phyloP scores from a whole-genome alignment of 1,140 invertebrate genomes.

The Drosophila grimshawi region DNA sequence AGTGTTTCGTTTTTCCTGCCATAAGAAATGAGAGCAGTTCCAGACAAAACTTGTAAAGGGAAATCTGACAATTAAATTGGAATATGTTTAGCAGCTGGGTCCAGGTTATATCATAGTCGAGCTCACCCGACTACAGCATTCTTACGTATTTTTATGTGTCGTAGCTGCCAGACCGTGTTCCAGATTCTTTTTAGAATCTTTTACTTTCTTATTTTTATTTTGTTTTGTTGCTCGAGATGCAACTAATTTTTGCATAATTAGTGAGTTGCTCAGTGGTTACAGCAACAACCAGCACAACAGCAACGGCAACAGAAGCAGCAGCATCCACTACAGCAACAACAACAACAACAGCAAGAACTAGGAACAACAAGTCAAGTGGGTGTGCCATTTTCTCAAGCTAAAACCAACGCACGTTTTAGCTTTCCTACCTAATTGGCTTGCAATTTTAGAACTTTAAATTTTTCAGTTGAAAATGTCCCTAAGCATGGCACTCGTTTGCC shows the following conservation, averaged over 20 bases:
- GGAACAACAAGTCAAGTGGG: slow-evolving; percentile 71
- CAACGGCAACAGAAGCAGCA: slow-evolving; percentile 23
- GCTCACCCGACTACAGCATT: background rate
- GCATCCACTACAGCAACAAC: slow-evolving; percentile 15
- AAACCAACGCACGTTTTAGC: slow-evolving; percentile 52
- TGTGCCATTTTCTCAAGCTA: slow-evolving; percentile 76
- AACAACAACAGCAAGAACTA: slow-evolving; percentile 33
- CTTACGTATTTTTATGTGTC: slow-evolving; percentile 25
- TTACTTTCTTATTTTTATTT: slow-evolving; percentile 17
- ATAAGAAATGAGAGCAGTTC: too few relatives aligned
- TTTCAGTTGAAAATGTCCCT: slow-evolving; percentile 9
- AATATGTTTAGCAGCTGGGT: too few relatives aligned
- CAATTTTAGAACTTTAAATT: slow-evolving; percentile 26
- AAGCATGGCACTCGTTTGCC: slow-evolving; percentile 9
- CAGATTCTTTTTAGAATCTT: slow-evolving; percentile 45
- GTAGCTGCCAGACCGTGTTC: slow-evolving; percentile 57
- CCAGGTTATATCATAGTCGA: background rate
- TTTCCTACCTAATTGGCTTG: slow-evolving; percentile 65
- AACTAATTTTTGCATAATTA: slow-evolving; percentile 74
- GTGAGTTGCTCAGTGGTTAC: slow-evolving; percentile 74
- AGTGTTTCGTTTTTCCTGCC: too few relatives aligned
- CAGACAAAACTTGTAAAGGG: too few relatives aligned
- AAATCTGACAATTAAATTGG: too few relatives aligned
- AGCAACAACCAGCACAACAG: slow-evolving; percentile 24
- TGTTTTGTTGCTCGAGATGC: slow-evolving; percentile 12